These are phyloP conservation scores for Pharmacophagus antenor DNA, from an alignment of 2,888 invertebrate species.

Conservation along the genomic window DNA sequence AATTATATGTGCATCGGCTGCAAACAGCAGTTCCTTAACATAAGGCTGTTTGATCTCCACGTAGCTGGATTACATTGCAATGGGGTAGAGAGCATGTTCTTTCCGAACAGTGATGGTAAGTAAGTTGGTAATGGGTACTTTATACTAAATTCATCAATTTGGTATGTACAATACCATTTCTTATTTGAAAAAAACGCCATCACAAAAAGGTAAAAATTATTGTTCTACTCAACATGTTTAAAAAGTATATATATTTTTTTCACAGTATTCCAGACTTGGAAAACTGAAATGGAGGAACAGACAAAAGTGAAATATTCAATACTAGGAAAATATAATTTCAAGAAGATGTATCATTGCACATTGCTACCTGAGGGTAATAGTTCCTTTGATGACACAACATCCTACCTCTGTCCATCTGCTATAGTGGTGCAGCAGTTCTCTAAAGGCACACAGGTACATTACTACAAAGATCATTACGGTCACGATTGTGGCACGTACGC, in stretches of 20 bases:
- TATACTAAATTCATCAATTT: too few species aligned
- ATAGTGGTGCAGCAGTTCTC: conserved; percentile 45
- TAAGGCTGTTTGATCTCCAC: conserved; percentile 51
- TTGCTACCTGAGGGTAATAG: conserved; percentile 29
- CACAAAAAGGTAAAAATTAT: too few species aligned
- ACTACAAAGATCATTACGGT: conserved; percentile 50
- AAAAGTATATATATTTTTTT: neutral
- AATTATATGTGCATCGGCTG: conserved; percentile 49
- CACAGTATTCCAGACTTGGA: conserved; percentile 61
- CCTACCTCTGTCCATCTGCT: conserved; percentile 51
- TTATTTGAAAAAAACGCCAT: too few species aligned
- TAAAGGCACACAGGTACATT: conserved; percentile 54
- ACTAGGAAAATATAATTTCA: conserved; percentile 39
- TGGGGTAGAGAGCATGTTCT: conserved; percentile 50
- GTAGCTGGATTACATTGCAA: conserved; percentile 47
- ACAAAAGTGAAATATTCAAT: conserved; percentile 41
- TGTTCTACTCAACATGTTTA: neutral
- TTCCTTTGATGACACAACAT: conserved; percentile 1
- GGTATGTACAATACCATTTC: too few species aligned
- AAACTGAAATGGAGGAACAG: conserved; percentile 45
- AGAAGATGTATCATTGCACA: conserved; percentile 51
- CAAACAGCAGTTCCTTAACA: conserved; percentile 40
- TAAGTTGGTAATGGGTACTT: too few species aligned
- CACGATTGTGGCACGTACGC: conserved; percentile 42
- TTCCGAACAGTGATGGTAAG: conserved; percentile 47